Evolutionary conservation across 2,797 vertebrate genomes (phyloP).

Genomic region (Cyclura pinguis): DNA sequence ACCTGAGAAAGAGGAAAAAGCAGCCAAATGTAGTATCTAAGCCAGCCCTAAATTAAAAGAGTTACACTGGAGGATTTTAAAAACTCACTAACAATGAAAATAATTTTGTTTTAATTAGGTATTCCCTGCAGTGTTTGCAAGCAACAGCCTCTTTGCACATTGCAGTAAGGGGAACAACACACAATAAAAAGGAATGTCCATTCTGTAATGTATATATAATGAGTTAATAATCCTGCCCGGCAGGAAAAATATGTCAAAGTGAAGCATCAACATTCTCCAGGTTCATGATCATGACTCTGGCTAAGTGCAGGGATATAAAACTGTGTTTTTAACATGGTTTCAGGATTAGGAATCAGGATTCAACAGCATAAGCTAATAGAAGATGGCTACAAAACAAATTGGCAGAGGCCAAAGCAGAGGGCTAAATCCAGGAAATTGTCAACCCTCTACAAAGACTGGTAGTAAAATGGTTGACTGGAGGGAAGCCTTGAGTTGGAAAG

Average conservation of each 20-base stretch:
- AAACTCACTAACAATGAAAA: slow-evolving; percentile 34
- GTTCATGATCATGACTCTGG: not conserved
- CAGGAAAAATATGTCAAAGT: not conserved
- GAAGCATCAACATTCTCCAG: not conserved
- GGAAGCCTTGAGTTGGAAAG: not conserved
- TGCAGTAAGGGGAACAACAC: slow-evolving; percentile 6
- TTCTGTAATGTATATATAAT: not conserved
- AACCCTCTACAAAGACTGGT: not conserved
- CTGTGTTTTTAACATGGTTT: not conserved
- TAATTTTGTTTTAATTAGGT: slow-evolving; percentile 49
- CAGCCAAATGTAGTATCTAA: slow-evolving; percentile 40
- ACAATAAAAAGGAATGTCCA: slow-evolving; percentile 4
- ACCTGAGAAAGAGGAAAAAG: slow-evolving; percentile 2
- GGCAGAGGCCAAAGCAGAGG: not conserved
- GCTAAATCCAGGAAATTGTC: not conserved
- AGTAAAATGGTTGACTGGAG: not conserved
- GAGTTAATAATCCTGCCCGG: not conserved
- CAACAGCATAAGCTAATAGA: not conserved
- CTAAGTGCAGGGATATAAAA: not conserved
- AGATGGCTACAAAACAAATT: not conserved
- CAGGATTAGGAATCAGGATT: not conserved
- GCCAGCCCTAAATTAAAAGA: slow-evolving; percentile 54
- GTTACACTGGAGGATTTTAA: slow-evolving; percentile 38
- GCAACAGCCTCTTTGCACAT: slow-evolving; percentile 34
- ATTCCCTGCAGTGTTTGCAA: slow-evolving; percentile 37